These are phyloP conservation scores for Rhipidura dahli DNA, from an alignment of 2,113 vertebrate genomes.

Conservation along the genomic window DNA sequence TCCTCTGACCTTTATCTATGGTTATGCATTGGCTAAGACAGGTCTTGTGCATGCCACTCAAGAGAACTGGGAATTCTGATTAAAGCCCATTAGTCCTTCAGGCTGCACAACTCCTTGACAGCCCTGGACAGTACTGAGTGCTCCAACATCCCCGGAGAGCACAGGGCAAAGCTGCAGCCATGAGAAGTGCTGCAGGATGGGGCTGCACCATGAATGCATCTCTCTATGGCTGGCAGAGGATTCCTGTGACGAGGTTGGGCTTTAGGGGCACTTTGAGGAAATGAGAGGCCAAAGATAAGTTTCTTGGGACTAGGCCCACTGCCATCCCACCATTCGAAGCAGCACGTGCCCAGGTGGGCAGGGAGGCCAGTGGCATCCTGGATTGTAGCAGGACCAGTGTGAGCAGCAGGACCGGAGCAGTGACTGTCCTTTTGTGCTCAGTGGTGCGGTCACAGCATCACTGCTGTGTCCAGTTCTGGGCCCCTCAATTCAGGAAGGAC, in stretches of 20 bases:
- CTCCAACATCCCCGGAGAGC: not conserved
- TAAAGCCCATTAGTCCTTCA: not conserved
- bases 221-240: not conserved
- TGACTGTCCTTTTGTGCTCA: not conserved
- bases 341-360: not conserved
- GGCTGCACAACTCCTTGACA: not conserved
- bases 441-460: not conserved
- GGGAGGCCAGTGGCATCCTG: not conserved
- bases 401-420: not conserved
- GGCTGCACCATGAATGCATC: accelerated
- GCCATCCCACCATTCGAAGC: not conserved
- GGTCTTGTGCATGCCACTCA: not conserved
- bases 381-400: not conserved
- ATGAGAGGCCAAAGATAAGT: no score
- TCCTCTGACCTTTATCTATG: accelerated
- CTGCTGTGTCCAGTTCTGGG: not conserved
- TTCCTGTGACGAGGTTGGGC: not conserved
- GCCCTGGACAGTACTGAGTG: accelerated
- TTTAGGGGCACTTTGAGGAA: not conserved
- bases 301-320: not conserved
- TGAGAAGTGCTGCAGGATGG: accelerated
- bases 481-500: not conserved
- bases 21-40: accelerated
- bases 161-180: not conserved
- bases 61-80: not conserved